Evolutionary conservation across 2,888 invertebrate genomes (phyloP), one percentile per base, ranked within the genome.

Genomic region (Acleris laterana): DNA sequence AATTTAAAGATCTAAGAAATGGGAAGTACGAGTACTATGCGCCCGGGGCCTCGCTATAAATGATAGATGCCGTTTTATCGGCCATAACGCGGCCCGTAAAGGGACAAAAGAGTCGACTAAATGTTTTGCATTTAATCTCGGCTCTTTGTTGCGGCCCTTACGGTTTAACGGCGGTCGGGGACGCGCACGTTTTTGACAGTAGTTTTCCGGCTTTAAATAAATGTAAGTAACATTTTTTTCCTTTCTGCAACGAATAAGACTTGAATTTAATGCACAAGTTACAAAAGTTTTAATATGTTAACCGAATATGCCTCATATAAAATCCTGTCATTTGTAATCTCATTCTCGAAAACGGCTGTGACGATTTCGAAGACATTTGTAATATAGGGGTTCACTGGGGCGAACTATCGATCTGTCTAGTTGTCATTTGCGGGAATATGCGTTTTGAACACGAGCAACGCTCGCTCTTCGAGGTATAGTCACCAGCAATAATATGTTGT

Each of bases 51-150:
- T 42, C 49, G 62, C 56, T 25, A 56, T 63, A 50, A 63, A 63
- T 63, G 62, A 63, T 42, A 42, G 56, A 56, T 49, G 48, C 70
- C 70, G 67, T 75, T 90, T 90, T 89, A 90, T 85, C 70, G 88
- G 69, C 87, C 74, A 87, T 89, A 87, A 90, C 82, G 68, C 76
- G 71, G 69, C 71, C 79, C 77, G 78, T 88, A 85, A 87, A 87
- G 61, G 55, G 74, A 61, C 50, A 65, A 60, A 64, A 48, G 25
- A n/a, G n/a, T 46, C 22, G 42, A 49, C 65, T 56, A 65, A 61
- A 65, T 65, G 65, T 65, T 65, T 61, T 65, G 65, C 65, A 65
- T 65, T 55, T 61, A 61, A 65, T 65, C 65, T 55, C 20, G 20
- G 28, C 53, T 61, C 65, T 65, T 65, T 65, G 65, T 65, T 56